A percentile compares a stretch with the other conserved stretches of the same genome.
Evolutionary conservation across 1,140 invertebrate species (phyloP).

Genomic region (Polypedilum vanderplanki): DNA sequence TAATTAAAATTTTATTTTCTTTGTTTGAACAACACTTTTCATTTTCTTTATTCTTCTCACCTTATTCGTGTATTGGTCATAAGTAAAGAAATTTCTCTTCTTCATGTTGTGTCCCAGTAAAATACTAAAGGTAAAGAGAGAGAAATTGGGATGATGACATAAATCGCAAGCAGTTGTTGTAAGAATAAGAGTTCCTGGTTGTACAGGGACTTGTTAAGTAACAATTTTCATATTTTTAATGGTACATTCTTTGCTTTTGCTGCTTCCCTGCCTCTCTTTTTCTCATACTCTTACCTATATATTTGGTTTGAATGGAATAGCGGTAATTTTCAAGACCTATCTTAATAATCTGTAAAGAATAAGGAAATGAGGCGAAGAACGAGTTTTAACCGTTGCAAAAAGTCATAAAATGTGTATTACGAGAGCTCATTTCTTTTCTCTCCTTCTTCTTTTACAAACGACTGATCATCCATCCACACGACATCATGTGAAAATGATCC

Average conservation of each 20-base stretch:
- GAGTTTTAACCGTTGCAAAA: slow-evolving; percentile 27
- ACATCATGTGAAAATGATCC: no score
- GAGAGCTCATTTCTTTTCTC: not conserved
- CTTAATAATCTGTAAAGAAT: slow-evolving; percentile 20
- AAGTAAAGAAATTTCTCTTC: not conserved
- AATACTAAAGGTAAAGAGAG: not conserved
- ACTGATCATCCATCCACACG: no score
- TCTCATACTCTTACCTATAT: not conserved
- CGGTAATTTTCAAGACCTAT: slow-evolving; percentile 24
- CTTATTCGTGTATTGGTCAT: not conserved
- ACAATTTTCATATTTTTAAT: no score
- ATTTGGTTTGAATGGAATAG: slow-evolving; percentile 9
- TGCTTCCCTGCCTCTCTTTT: not conserved
- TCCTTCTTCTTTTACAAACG: not conserved
- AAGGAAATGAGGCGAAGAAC: slow-evolving; percentile 24
- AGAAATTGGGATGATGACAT: slow-evolving; percentile 12
- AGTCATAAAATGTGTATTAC: slow-evolving; percentile 7
- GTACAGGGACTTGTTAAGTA: not conserved
- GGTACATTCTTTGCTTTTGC: not conserved
- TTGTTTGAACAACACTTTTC: slow-evolving; percentile 21
- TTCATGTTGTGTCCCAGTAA: slow-evolving; percentile 4
- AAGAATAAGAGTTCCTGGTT: not conserved
- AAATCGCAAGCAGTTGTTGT: not conserved
- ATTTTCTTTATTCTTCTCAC: slow-evolving; percentile 10
- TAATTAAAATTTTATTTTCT: slow-evolving; percentile 7